Base-by-base conservation (phyloP, 2,888 invertebrate species). In the Trichacis sp. region DNA sequence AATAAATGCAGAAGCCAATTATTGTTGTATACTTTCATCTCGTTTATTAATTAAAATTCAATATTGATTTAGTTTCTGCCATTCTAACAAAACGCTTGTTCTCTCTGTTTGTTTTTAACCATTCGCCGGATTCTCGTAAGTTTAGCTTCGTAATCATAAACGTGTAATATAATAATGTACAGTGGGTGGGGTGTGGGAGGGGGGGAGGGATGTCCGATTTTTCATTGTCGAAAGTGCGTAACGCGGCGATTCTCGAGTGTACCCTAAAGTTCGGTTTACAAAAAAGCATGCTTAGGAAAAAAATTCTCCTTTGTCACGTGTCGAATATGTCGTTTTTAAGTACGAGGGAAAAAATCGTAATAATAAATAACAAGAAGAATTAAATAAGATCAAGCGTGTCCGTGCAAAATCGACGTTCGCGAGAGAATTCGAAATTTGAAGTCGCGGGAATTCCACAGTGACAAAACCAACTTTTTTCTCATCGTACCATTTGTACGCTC, bases 11-110 rank as follows among this genome's bases (percentile, higher is more conserved):
- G 55, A 55, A 55, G 60, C 68, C 64, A 63, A 68, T 62, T 58
- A 64, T 67, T 79, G 73, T 81, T 82, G 79, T 81, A 83, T 84
- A 84, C 83, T 84, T 84, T 84, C 84, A 83, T 83, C 78, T 83
- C 79, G 81, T 84, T 84, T 84, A 84, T 84, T 84, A 82, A 82
- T 84, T 82, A 82, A 83, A 84, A 83, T 82, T 84, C 81, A 79
- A 80, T 83, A 83, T 80, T 82, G 82, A 84, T 83, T 83, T 82
- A 82, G 81, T 78, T 82, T 83, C 77, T 79, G 80, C 75, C 82
- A 79, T 83, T 83, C 81, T 82, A 82, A 84, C 82, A 83, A 83
- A 84, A 83, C 79, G 78, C 79, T n/a, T n/a, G n/a, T n/a, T n/a
- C n/a, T n/a, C 24, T 24, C 24, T 24, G 3, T 24, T 24, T 24